Evolutionary conservation across 53 echinoderm and acorn worm genomes (phyloP).

Genomic region (Pentamera pediparva): DNA sequence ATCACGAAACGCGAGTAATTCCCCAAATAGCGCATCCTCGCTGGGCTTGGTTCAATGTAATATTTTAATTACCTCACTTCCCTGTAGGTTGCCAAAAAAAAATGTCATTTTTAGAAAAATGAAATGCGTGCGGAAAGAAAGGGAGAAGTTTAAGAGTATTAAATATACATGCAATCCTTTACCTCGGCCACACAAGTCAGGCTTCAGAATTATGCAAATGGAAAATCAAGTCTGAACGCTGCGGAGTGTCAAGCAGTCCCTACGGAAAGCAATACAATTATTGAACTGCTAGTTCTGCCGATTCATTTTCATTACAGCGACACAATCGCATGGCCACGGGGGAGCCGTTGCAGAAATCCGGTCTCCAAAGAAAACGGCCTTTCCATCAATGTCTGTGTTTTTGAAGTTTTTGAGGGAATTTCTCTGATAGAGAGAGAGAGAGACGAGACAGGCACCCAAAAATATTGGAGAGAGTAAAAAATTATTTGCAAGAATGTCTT

Average conservation of each 20-base stretch:
- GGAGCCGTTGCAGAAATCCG: conserved; percentile 29
- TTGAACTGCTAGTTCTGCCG: conserved; percentile 24
- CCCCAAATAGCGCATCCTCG: no score
- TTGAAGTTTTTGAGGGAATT: not conserved
- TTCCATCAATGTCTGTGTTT: conserved; percentile 31
- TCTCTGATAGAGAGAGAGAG: not conserved
- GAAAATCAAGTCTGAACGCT: conserved; percentile 36
- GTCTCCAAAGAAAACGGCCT: conserved; percentile 31
- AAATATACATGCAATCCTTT: conserved; percentile 35
- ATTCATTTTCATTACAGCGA: conserved; percentile 33
- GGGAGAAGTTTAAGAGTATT: no score
- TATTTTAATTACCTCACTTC: no score
- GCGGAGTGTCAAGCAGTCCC: conserved; percentile 35
- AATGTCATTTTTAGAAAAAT: no score
- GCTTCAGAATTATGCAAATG: conserved; percentile 33
- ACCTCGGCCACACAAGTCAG: conserved; percentile 4
- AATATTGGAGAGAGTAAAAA: not conserved
- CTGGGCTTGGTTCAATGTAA: no score
- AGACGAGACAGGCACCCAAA: not conserved
- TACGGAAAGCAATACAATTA: conserved; percentile 24
- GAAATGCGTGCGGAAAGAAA: no score
- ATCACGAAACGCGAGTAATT: no score
- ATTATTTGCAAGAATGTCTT: not conserved
- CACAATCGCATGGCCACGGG: conserved; percentile 24
- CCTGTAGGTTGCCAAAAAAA: no score